A percentile compares a stretch with the other conserved stretches of the same genome.
phyloP scores from a whole-genome alignment of 2,888 invertebrate species.

The Papilio protenor region DNA sequence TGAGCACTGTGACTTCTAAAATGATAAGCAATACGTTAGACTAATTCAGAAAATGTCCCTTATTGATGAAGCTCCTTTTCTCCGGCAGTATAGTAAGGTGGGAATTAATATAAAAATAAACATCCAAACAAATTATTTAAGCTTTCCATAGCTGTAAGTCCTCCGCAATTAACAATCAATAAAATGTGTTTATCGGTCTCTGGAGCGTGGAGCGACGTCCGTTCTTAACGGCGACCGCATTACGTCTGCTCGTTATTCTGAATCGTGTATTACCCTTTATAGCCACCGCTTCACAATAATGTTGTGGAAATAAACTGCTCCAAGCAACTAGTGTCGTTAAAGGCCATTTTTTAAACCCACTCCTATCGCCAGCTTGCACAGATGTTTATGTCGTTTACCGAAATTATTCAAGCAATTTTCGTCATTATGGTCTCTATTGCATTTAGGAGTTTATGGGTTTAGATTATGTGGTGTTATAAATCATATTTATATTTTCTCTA shows the following conservation, averaged over 20 bases:
- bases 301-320: conserved; percentile 58
- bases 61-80: no score
- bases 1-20: no score
- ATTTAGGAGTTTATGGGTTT: conserved; percentile 41
- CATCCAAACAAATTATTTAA: not conserved
- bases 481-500: conserved; percentile 21
- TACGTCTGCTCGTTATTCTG: conserved; percentile 56
- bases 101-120: no score
- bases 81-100: no score
- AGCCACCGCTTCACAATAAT: conserved; percentile 58
- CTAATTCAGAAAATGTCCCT: no score
- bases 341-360: conserved; percentile 50
- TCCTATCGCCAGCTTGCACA: conserved; percentile 42
- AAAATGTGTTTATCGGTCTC: conserved; percentile 45
- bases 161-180: conserved; percentile 54
- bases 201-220: not conserved
- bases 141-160: conserved; percentile 37
- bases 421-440: conserved; percentile 43
- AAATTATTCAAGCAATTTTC: conserved; percentile 46
- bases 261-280: conserved; percentile 65
- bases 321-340: conserved; percentile 61
- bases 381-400: conserved; percentile 48
- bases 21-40: no score
- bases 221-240: conserved; percentile 45
- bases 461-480: conserved; percentile 28